Evolutionary conservation across 2,888 invertebrate species (phyloP).

Genomic region (Oligia strigilis): DNA sequence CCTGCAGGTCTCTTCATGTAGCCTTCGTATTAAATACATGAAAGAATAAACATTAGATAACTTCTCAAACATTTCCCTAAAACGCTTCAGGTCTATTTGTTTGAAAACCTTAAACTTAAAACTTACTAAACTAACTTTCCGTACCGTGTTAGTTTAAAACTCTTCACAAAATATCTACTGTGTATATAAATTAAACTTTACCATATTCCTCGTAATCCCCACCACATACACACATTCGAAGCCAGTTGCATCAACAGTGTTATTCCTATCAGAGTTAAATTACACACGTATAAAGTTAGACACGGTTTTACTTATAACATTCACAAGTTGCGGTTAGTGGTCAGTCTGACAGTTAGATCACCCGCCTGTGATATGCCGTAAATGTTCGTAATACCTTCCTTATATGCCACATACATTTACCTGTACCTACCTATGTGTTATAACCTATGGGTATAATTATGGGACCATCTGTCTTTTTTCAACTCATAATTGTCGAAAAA

Average conservation of each 20-base stretch:
- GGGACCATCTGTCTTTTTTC: slow-evolving; percentile 7
- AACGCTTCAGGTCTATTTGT: slow-evolving; percentile 4
- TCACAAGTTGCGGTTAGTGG: slow-evolving; percentile 68
- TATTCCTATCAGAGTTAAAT: slow-evolving; percentile 38
- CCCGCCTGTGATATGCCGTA: slow-evolving; percentile 66
- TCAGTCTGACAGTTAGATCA: slow-evolving; percentile 70
- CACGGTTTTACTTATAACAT: slow-evolving; percentile 56
- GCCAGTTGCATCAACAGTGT: slow-evolving; percentile 17
- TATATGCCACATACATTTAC: slow-evolving; percentile 53
- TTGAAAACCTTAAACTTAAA: slow-evolving; percentile 1
- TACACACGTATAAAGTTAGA: slow-evolving; percentile 57
- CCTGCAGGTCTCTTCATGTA: not conserved
- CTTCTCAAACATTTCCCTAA: not conserved
- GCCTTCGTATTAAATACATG: not conserved
- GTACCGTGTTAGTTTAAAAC: not conserved
- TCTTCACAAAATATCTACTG: not conserved
- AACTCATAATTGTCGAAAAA: not conserved
- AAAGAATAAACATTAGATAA: not conserved
- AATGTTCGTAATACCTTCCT: slow-evolving; percentile 74
- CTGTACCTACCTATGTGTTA: not conserved
- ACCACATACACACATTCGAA: not conserved
- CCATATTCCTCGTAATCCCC: not conserved
- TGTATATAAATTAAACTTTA: not conserved
- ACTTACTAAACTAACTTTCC: not conserved
- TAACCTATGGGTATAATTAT: not conserved